Percentiles rank a stretch among this genome's conserved stretches.
phyloP scores from a whole-genome alignment of 1,140 invertebrate species.

The Cylas formicarius region DNA sequence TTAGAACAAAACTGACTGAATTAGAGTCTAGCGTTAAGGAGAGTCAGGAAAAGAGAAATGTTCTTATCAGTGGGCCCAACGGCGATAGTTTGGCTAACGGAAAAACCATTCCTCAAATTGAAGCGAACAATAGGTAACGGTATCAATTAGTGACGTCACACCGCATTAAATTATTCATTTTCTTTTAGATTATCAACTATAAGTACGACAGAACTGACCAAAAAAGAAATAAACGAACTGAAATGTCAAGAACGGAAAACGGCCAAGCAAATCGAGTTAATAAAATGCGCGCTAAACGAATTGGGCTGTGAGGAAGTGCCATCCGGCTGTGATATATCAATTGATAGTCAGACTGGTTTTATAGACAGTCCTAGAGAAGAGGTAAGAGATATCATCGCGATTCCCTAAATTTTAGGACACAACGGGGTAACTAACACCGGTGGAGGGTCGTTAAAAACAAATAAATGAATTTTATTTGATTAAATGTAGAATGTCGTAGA shows the following conservation, averaged over 20 bases:
- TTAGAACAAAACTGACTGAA: conserved; percentile 68
- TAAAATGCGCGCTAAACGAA: conserved; percentile 72
- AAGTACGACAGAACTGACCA: conserved; percentile 29
- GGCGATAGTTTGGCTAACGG: conserved; percentile 29
- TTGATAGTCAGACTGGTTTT: conserved; percentile 46
- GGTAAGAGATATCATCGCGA: conserved; percentile 26
- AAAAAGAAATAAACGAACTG: conserved; percentile 50
- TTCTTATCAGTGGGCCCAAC: conserved; percentile 20
- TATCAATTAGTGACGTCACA: background rate
- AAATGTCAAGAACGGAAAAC: conserved; percentile 75
- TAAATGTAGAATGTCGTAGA: too few relatives aligned
- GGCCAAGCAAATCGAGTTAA: conserved; percentile 70
- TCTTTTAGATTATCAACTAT: conserved; percentile 25
- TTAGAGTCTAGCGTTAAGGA: conserved; percentile 65
- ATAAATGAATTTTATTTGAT: too few relatives aligned
- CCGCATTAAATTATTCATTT: background rate
- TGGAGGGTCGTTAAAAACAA: too few relatives aligned
- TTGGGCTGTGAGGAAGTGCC: conserved; percentile 80
- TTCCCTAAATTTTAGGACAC: background rate
- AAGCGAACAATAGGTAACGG: conserved; percentile 34
- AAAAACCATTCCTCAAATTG: conserved; percentile 32
- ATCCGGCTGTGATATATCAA: conserved; percentile 68
- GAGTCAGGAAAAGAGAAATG: conserved; percentile 54
- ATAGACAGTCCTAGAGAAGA: conserved; percentile 35
- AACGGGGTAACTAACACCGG: background rate